Base-by-base conservation (phyloP, 2,888 invertebrate species). In the Drosophila ochracea region DNA sequence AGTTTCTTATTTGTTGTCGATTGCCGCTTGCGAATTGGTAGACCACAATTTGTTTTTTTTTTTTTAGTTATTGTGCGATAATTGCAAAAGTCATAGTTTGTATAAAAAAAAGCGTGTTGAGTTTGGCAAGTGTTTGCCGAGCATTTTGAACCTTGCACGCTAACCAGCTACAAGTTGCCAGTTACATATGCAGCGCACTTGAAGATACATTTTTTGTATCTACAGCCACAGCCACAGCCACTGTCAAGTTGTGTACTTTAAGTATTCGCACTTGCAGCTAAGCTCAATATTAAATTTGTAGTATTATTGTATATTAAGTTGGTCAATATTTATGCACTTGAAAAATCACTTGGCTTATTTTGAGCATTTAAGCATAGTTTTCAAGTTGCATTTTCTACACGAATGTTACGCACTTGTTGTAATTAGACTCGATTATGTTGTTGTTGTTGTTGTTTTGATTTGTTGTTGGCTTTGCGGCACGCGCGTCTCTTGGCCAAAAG, bases 81-180 rank as follows among this genome's bases (percentile, higher is more conserved):
- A 88, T 87, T 87, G 79, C 78, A 58, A 68, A 71, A 75, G 68
- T 82, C 73, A 67, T 65, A 79, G 85, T 85, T 88, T 86, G 85
- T 85, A 84, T 86, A 83, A 73, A 79, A 79, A 52, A 53, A 6
- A 30, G 30, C 30, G 66, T 37, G 68, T 81, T 72, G 63, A 70
- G 63, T 73, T 63, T 62, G 67, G 41, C 58, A 82, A 71, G 73
- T 75, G 74, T 82, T 82, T 75, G 82, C 68, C 75, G 57, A 75
- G 65, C 76, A 63, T 62, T 66, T 59, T 62, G 57, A 74, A 74
- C 71, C 63, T 68, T 61, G 64, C 74, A 57, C 64, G 69, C 59
- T 50, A 73, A 60, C 55, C 47, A 68, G 57, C 39, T 25, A 55
- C 50, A 11, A 69, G 49, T 41, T 59, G 19, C 54, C 52, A 52